Evolutionary conservation across 2,797 vertebrate genomes (phyloP).

Genomic region (Numenius phaeopus): DNA sequence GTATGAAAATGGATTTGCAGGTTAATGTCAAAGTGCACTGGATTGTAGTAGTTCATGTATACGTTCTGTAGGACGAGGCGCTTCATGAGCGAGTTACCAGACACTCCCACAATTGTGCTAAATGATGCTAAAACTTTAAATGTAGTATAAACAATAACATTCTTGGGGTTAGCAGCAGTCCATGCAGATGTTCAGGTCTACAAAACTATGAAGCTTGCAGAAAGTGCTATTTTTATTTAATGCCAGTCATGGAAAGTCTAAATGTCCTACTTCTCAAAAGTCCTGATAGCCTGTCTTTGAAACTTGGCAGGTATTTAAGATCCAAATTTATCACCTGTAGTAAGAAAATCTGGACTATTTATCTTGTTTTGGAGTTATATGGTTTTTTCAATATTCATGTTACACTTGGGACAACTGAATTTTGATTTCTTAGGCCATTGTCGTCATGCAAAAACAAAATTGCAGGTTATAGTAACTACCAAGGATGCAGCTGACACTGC

Average conservation of each 20-base stretch:
- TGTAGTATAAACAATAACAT: not conserved
- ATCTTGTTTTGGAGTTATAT: not conserved
- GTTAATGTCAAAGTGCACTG: not conserved
- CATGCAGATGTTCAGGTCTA: not conserved
- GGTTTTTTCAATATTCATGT: not conserved
- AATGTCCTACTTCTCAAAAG: not conserved
- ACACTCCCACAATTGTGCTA: not conserved
- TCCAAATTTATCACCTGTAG: not conserved
- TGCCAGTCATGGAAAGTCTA: not conserved
- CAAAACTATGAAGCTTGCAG: not conserved
- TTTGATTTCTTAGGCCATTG: not conserved
- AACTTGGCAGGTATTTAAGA: not conserved
- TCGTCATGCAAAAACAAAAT: not conserved
- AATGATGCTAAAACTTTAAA: not conserved
- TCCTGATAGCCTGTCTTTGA: not conserved
- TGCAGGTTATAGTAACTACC: not conserved
- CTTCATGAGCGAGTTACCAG: not conserved
- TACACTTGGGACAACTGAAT: not conserved
- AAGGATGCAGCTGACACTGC: not conserved
- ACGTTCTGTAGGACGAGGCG: not conserved
- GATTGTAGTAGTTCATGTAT: accelerated
- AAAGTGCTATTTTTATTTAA: not conserved
- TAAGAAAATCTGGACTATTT: not conserved
- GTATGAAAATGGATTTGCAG: not conserved
- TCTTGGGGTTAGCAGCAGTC: not conserved